Conservation (phyloP, 2,888 invertebrate species). For the Sinotaia quadrata region DNA sequence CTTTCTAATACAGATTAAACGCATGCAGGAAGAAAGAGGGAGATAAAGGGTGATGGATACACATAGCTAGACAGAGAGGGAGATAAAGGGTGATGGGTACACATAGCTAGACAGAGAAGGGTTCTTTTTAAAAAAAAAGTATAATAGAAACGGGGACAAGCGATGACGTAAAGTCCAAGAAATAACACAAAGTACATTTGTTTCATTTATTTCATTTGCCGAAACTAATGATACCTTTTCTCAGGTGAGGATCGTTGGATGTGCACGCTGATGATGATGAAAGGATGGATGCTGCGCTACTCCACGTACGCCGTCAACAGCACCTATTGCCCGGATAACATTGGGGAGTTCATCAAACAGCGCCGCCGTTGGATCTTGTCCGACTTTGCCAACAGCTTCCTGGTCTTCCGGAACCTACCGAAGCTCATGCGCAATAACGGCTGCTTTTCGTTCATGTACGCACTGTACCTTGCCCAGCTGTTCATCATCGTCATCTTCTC, state of each 20-base stretch:
- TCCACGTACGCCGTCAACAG: constrained; percentile 52
- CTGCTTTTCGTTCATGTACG: constrained; percentile 51
- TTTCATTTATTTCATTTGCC: neutral
- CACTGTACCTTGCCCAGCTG: constrained; percentile 49
- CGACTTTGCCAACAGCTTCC: constrained; percentile 51
- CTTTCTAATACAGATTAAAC: no score
- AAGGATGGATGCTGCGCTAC: constrained; percentile 54
- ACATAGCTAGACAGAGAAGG: no score
- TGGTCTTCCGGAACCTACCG: constrained; percentile 48
- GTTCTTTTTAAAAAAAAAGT: neutral
- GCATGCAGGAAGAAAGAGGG: no score
- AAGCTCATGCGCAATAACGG: constrained; percentile 48
- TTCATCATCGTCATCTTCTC: constrained; percentile 52
- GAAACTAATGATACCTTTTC: neutral
- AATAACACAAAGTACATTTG: neutral
- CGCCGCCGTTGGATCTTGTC: constrained; percentile 54
- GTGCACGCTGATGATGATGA: constrained; percentile 57
- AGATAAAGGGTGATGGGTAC: no score
- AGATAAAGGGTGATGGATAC: no score
- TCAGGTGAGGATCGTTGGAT: constrained; percentile 59
- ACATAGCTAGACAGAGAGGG: no score
- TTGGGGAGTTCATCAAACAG: constrained; percentile 53
- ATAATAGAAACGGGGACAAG: neutral
- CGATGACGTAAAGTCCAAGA: neutral
- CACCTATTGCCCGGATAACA: constrained; percentile 52